Percentiles rank a stretch among this genome's conserved stretches.
Conservation (phyloP, 2,888 invertebrate species). For the Polydrusus tereticollis region DNA sequence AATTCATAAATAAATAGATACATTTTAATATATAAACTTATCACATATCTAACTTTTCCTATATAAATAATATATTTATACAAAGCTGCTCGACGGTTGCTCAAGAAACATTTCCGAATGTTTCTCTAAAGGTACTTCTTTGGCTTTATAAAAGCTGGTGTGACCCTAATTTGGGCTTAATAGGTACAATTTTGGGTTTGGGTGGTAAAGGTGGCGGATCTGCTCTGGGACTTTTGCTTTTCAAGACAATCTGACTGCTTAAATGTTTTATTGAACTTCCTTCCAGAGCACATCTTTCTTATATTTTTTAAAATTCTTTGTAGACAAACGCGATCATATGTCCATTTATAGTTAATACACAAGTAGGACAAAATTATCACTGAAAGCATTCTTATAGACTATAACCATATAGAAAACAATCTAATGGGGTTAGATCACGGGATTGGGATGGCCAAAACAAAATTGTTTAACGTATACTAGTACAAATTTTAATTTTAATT, state of each 20-base stretch:
- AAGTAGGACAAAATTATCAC: too few relatives aligned
- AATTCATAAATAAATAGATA: slow-evolving; percentile 35
- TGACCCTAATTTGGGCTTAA: slow-evolving; percentile 74
- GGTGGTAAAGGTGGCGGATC: slow-evolving; percentile 81
- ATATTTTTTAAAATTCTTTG: too few relatives aligned
- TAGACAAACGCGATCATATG: too few relatives aligned
- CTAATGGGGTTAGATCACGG: too few relatives aligned
- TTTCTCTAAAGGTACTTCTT: slow-evolving; percentile 50
- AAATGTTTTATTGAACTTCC: slow-evolving; percentile 6
- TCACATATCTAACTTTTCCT: slow-evolving; percentile 26
- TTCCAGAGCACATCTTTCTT: too few relatives aligned
- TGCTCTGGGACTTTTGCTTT: slow-evolving; percentile 45
- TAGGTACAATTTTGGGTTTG: slow-evolving; percentile 79
- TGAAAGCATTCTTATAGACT: too few relatives aligned
- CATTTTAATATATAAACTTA: slow-evolving; percentile 23
- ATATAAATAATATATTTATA: slow-evolving; percentile 60
- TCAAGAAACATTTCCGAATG: slow-evolving; percentile 70
- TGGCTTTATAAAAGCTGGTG: slow-evolving; percentile 60
- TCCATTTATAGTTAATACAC: too few relatives aligned
- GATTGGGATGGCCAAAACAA: too few relatives aligned
- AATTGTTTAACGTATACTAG: too few relatives aligned
- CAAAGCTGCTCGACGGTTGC: slow-evolving; percentile 76
- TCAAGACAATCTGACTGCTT: slow-evolving; percentile 13
- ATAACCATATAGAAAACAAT: too few relatives aligned
- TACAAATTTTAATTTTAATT: too few relatives aligned